These are phyloP conservation scores for Phaedon cochleariae DNA, from an alignment of 2,888 invertebrate genomes.

Conservation along the genomic window DNA sequence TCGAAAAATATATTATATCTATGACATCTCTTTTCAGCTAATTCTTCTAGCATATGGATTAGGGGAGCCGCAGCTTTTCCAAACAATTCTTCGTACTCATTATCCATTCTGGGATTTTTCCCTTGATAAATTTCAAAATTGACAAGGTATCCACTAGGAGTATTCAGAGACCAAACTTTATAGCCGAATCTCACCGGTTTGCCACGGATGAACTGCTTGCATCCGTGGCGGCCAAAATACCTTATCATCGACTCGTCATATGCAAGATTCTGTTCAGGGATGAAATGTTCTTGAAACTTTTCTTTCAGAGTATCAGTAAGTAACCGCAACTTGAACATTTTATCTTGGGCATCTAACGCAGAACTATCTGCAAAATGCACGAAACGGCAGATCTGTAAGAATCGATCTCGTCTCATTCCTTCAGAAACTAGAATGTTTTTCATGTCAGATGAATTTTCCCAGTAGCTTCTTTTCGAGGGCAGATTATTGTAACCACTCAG, in stretches of 20 bases:
- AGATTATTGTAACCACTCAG: constrained; percentile 14
- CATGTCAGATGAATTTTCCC: constrained; percentile 18
- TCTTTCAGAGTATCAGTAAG: constrained; percentile 31
- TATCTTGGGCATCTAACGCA: constrained; percentile 13
- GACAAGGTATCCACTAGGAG: constrained; percentile 41
- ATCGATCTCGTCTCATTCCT: constrained; percentile 21
- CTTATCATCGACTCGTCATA: constrained; percentile 29
- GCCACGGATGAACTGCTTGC: constrained; percentile 50
- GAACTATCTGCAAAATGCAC: constrained; percentile 37
- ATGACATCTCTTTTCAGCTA: constrained; percentile 31
- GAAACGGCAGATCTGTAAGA: constrained; percentile 19
- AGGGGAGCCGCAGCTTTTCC: constrained; percentile 42
- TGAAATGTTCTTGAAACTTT: constrained; percentile 33
- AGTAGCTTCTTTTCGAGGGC: constrained; percentile 24
- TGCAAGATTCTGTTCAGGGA: constrained; percentile 29
- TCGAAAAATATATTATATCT: constrained; percentile 43
- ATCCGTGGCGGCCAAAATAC: constrained; percentile 48
- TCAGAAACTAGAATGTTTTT: constrained; percentile 17
- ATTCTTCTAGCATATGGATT: constrained; percentile 38
- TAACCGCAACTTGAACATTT: constrained; percentile 36
- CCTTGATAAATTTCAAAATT: constrained; percentile 51
- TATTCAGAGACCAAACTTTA: constrained; percentile 48
- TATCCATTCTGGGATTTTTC: constrained; percentile 42
- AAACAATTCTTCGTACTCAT: constrained; percentile 38
- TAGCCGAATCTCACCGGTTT: constrained; percentile 52